Evolutionary conservation across 1,140 invertebrate species (phyloP).

Genomic region (Drosophila sp.): DNA sequence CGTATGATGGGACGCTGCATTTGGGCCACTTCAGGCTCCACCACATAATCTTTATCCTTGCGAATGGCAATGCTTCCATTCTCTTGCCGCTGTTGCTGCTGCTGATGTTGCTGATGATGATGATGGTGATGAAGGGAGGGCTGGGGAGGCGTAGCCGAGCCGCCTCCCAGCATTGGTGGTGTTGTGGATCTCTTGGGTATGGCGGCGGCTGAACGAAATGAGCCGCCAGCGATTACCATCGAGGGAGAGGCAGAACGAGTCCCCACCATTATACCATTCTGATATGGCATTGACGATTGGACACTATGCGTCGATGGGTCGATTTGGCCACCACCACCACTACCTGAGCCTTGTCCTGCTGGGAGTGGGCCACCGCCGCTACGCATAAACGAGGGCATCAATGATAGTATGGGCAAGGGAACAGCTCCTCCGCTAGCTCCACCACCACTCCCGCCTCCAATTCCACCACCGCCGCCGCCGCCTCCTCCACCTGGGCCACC

Average conservation of each 20-base stretch:
- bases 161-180: slow-evolving; percentile 33
- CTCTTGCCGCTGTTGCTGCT: slow-evolving; percentile 51
- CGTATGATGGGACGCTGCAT: slow-evolving; percentile 92
- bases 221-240: slow-evolving; percentile 62
- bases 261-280: slow-evolving; percentile 81
- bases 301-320: slow-evolving; percentile 32
- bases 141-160: slow-evolving; percentile 53
- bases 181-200: slow-evolving; percentile 71
- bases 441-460: slow-evolving; percentile 60
- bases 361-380: slow-evolving; percentile 84
- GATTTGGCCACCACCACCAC: slow-evolving; percentile 71
- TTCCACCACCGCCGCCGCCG: slow-evolving; percentile 29
- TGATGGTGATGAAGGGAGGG: slow-evolving; percentile 22
- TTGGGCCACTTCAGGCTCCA: slow-evolving; percentile 82
- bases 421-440: slow-evolving; percentile 67
- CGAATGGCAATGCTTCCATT: slow-evolving; percentile 64
- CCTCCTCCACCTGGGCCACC: slow-evolving; percentile 39
- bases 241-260: slow-evolving; percentile 69
- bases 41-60: slow-evolving; percentile 76
- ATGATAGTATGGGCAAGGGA: slow-evolving; percentile 82
- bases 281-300: slow-evolving; percentile 51
- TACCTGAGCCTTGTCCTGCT: slow-evolving; percentile 55
- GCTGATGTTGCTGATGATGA: slow-evolving; percentile 25
- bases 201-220: slow-evolving; percentile 65
- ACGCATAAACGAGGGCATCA: slow-evolving; percentile 82